A percentile compares a stretch with the other conserved stretches of the same genome.
Evolutionary conservation across 2,113 vertebrate genomes (phyloP).

Genomic region (Caranx melampygus): DNA sequence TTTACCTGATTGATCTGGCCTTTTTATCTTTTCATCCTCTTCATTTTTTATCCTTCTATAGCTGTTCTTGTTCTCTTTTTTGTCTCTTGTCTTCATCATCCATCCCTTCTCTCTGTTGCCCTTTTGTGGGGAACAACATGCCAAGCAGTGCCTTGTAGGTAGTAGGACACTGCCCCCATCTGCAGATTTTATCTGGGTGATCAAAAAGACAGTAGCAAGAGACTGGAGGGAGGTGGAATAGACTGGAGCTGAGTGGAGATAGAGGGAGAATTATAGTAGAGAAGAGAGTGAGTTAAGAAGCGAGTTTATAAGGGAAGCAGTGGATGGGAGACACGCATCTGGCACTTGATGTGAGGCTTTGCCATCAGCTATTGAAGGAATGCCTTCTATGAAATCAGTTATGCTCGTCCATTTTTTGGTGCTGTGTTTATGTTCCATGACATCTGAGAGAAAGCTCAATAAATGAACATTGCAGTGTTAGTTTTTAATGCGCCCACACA

Average conservation of each 20-base stretch:
- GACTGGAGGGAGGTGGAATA: slow-evolving; percentile 1
- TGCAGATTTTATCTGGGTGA: slow-evolving; percentile 64
- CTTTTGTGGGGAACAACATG: slow-evolving; percentile 60
- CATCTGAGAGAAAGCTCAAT: background rate
- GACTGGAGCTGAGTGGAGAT: slow-evolving; percentile 18
- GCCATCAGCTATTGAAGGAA: background rate
- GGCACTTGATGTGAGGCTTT: background rate
- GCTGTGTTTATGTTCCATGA: background rate
- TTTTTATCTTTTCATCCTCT: slow-evolving; percentile 62
- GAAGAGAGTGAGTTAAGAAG: background rate
- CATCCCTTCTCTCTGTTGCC: slow-evolving; percentile 39
- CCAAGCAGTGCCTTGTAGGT: slow-evolving; percentile 43
- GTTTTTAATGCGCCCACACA: background rate
- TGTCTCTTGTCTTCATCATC: slow-evolving; percentile 22
- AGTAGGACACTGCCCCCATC: slow-evolving; percentile 41
- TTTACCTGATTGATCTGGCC: slow-evolving; percentile 52
- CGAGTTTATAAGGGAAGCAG: background rate
- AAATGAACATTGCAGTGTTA: background rate
- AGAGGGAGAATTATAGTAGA: background rate
- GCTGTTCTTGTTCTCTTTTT: slow-evolving; percentile 44
- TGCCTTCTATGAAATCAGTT: background rate
- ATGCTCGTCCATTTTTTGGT: background rate
- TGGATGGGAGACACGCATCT: background rate
- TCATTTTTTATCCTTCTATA: slow-evolving; percentile 44
- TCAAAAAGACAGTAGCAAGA: slow-evolving; percentile 52